Base-by-base conservation (phyloP, 2,113 vertebrate genomes). In the Channa maculata region DNA sequence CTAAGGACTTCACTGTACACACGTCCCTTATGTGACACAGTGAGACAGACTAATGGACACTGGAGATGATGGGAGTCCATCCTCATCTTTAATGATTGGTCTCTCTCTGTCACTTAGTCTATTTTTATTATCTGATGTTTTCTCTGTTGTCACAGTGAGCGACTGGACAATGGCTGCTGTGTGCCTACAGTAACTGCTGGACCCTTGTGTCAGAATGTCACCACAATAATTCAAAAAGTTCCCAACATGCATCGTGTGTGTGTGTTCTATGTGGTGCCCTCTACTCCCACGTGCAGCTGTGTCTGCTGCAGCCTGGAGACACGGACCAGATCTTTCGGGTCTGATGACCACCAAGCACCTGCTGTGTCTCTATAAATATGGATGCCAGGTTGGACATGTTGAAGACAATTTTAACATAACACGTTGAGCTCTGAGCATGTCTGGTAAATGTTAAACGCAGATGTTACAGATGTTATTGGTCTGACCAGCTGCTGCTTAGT, bases 81-180 rank as follows among this genome's bases (percentile, higher is more conserved):
- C 37, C 13, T 45, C 8, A 7, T n/a, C 38, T 14, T 39, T 38
- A 63, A 38, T 15, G 34, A 52, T 9, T 51, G 38, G 33, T 44
- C 44, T 12, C 48, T 24, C n/a, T 52, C 5, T 62, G 24, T 15
- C 49, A 50, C 7, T 52, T 15, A 8, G 8, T 33, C n/a, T 9
- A 14, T 9, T 39, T 38, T 33, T 36, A 41, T 57, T 12, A 6
- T 43, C 11, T 45, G 11, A 12, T 46, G 43, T 60, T n/a, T 24
- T 44, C 46, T 80, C 61, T 54, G 65, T 85, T 54, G 65, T 85
- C 82, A 82, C n/a, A 50, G 78, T 24, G 80, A 89, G 51, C 45
- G 75, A 72, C 77, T 61, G 70, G 65, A 82, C 84, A 51, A 8
- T 8, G 73, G 70, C 57, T 71, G 36, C 8, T 24, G 24, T 24